Evolutionary conservation across 2,113 vertebrate species (phyloP).

Genomic region (Phoenicopterus ruber): DNA sequence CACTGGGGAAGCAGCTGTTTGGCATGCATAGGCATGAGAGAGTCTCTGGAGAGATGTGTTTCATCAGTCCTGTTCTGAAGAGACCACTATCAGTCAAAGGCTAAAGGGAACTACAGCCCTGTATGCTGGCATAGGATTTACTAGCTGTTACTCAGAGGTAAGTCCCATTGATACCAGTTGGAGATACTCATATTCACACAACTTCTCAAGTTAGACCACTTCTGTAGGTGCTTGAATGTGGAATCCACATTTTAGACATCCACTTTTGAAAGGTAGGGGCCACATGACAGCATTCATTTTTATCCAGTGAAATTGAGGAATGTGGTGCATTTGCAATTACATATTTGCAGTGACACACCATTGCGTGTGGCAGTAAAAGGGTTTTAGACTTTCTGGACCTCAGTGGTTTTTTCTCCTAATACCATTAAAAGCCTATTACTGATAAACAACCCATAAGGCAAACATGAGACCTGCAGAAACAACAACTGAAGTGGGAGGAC

Average conservation of each 20-base stretch:
- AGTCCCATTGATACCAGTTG: not conserved
- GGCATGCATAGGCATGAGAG: not conserved
- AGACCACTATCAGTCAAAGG: not conserved
- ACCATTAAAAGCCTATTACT: constrained; percentile 21
- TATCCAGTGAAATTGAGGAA: not conserved
- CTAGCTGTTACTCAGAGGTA: not conserved
- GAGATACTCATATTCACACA: not conserved
- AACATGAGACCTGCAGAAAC: not conserved
- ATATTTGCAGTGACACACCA: not conserved
- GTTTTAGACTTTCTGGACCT: not conserved
- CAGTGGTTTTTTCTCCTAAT: not conserved
- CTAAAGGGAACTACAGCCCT: not conserved
- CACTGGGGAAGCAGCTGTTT: not conserved
- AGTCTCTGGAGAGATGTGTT: not conserved
- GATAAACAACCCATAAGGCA: not conserved
- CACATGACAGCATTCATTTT: not conserved
- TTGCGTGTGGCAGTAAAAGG: not conserved
- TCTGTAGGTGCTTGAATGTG: not conserved
- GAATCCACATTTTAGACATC: not conserved
- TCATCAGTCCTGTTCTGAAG: not conserved
- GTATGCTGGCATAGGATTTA: not conserved
- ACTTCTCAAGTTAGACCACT: not conserved
- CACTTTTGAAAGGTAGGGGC: not conserved
- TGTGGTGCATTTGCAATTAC: not conserved
- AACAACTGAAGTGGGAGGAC: constrained; percentile 3